phyloP scores from a whole-genome alignment of 2,113 vertebrate species.

The Pterocles orientalis region DNA sequence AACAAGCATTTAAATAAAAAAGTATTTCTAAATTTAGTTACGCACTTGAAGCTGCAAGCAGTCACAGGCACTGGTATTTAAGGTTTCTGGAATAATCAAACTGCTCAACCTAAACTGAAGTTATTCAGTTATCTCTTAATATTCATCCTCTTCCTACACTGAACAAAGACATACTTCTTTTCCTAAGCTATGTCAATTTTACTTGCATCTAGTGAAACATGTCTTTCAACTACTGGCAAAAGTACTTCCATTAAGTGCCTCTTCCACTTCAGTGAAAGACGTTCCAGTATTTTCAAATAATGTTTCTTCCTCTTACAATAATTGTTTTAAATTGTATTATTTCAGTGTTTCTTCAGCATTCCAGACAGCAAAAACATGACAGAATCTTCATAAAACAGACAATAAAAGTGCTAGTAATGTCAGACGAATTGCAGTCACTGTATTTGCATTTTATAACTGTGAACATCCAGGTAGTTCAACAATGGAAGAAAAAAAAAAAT shows the following conservation, averaged over 20 bases:
- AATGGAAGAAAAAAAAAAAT: background rate
- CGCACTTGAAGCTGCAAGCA: background rate
- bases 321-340: background rate
- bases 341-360: background rate
- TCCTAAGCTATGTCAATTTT: background rate
- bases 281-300: background rate
- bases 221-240: background rate
- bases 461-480: background rate
- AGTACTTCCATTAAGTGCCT: background rate
- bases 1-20: background rate
- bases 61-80: background rate
- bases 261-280: background rate
- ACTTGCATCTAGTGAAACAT: background rate
- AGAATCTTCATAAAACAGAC: conserved; percentile 2
- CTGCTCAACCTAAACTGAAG: background rate
- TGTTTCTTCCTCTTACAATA: background rate
- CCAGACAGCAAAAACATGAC: background rate
- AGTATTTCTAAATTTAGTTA: background rate
- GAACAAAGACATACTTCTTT: background rate
- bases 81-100: background rate
- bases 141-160: background rate
- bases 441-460: background rate
- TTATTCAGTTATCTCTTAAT: background rate
- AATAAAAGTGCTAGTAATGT: background rate
- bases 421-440: background rate